Evolutionary conservation across 1,140 invertebrate genomes (phyloP).

Genomic region (Ooceraea biroi): DNA sequence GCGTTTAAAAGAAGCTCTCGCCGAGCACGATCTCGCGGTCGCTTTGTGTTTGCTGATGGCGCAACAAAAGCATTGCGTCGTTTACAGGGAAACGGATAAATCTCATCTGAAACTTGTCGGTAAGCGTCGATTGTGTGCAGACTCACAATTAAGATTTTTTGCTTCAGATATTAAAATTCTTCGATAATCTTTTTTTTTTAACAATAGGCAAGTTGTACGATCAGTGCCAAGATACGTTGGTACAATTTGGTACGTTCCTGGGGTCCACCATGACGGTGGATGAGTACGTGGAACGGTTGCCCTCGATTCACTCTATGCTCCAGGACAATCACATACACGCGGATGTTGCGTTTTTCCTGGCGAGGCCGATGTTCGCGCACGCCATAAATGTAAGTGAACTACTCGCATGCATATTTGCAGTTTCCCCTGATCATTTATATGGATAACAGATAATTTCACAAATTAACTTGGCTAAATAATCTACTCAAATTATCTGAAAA

Average conservation of each 20-base stretch:
- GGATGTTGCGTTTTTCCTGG: slow-evolving; percentile 98
- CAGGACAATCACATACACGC: slow-evolving; percentile 97
- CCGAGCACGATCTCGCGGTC: slow-evolving; percentile 96
- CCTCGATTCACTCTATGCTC: slow-evolving; percentile 95
- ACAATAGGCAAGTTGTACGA: slow-evolving; percentile 89
- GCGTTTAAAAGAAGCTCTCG: slow-evolving; percentile 97
- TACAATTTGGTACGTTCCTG: slow-evolving; percentile 99
- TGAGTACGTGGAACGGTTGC: slow-evolving; percentile 96
- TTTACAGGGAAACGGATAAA: slow-evolving; percentile 94
- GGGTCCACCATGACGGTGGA: slow-evolving; percentile 97
- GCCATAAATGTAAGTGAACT: slow-evolving; percentile 92
- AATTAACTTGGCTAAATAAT: background rate
- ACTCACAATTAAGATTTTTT: slow-evolving; percentile 71
- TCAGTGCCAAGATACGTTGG: slow-evolving; percentile 98
- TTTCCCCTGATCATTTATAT: background rate
- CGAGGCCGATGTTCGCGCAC: slow-evolving; percentile 95
- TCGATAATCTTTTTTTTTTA: slow-evolving; percentile 23
- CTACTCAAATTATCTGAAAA: background rate
- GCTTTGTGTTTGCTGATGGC: slow-evolving; percentile 97
- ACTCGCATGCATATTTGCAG: background rate
- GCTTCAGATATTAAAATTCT: slow-evolving; percentile 45
- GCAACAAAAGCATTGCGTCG: slow-evolving; percentile 97
- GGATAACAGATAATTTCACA: background rate
- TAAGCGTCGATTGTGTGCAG: slow-evolving; percentile 44
- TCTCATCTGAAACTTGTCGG: slow-evolving; percentile 97